These are phyloP conservation scores for Scatophagus argus DNA, from an alignment of 2,113 vertebrate species.

Conservation along the genomic window DNA sequence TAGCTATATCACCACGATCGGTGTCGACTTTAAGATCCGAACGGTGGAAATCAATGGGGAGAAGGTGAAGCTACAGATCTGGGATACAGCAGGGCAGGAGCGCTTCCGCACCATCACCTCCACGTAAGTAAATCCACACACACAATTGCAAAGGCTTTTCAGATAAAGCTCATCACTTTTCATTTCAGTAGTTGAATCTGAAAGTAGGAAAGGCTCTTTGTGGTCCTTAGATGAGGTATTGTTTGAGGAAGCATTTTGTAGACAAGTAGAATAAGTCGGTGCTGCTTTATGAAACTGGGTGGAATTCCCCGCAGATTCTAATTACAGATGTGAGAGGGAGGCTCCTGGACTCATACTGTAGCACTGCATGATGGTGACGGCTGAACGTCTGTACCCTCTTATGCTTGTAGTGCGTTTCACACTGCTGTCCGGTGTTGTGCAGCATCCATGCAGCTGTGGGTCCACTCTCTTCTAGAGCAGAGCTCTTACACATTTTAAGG, in stretches of 20 bases:
- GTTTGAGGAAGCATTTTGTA: slow-evolving; percentile 50
- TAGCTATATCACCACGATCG: slow-evolving; percentile 99
- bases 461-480: not conserved
- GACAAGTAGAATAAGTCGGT: slow-evolving; percentile 21
- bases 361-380: slow-evolving; percentile 8
- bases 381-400: slow-evolving; percentile 27
- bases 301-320: slow-evolving; percentile 70
- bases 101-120: slow-evolving; percentile 99
- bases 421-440: not conserved
- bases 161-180: slow-evolving; percentile 20
- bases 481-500: not conserved
- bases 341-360: slow-evolving; percentile 32
- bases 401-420: not conserved
- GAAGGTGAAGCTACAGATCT: slow-evolving; percentile 99
- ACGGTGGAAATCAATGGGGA: slow-evolving; percentile 99
- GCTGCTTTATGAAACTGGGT: slow-evolving; percentile 51
- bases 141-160: not conserved
- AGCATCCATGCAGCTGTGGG: not conserved
- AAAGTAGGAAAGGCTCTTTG: slow-evolving; percentile 43
- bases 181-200: slow-evolving; percentile 19
- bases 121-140: slow-evolving; percentile 87
- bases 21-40: slow-evolving; percentile 99
- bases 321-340: slow-evolving; percentile 74
- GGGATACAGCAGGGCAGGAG: slow-evolving; percentile 98
- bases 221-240: slow-evolving; percentile 24